Evolutionary conservation across 1,140 invertebrate genomes (phyloP).

Genomic region (Rhizoglyphus robini): DNA sequence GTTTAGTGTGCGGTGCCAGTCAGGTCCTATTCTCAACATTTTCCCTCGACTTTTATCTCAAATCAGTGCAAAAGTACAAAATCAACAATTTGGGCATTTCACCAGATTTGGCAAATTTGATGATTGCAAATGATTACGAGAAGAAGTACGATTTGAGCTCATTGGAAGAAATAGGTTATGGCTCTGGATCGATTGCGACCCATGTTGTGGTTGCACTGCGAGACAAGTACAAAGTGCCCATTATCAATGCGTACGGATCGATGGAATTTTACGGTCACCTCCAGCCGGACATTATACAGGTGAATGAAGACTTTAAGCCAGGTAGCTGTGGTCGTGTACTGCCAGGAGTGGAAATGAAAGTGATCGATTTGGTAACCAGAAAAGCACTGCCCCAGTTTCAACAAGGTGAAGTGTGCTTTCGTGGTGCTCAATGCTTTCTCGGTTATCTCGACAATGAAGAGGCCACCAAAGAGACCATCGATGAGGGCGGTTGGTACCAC

Average conservation of each 20-base stretch:
- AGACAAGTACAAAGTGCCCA: neutral
- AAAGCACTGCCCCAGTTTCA: neutral
- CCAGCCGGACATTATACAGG: no score
- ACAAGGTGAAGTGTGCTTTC: constrained; percentile 29
- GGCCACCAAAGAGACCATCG: constrained; percentile 22
- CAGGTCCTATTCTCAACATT: neutral
- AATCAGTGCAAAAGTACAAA: neutral
- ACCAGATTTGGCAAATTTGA: neutral
- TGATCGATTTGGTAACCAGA: neutral
- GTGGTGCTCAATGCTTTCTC: constrained; percentile 29
- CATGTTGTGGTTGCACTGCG: neutral
- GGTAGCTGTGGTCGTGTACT: neutral
- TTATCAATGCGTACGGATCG: neutral
- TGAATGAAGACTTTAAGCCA: neutral
- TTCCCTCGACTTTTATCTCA: neutral
- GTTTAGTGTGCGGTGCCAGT: neutral
- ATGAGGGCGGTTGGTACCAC: constrained; percentile 36
- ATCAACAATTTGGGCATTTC: neutral
- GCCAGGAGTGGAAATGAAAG: constrained; percentile 7
- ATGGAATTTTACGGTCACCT: neutral
- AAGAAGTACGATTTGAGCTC: neutral
- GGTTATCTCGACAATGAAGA: constrained; percentile 25
- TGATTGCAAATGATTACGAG: neutral
- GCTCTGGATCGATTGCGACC: neutral
- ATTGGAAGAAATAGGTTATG: neutral